phyloP scores from a whole-genome alignment of 2,888 invertebrate species.

The Liopterus haemorrhoidalis region DNA sequence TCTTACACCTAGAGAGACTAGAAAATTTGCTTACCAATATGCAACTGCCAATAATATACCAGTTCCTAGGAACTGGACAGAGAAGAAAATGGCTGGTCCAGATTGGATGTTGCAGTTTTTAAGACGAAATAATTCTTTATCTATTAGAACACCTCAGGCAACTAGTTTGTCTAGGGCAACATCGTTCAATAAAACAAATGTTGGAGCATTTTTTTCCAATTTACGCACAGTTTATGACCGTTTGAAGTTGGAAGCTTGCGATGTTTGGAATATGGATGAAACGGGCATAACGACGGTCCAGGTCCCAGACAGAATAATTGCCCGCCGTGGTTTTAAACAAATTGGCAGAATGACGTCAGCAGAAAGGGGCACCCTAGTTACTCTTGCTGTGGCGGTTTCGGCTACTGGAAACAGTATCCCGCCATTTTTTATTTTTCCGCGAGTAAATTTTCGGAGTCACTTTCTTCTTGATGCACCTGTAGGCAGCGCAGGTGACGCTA shows the following conservation, averaged over 20 bases:
- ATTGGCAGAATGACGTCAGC: slow-evolving; percentile 36
- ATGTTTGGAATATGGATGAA: slow-evolving; percentile 20
- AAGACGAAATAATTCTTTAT: slow-evolving; percentile 32
- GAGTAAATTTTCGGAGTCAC: slow-evolving; percentile 27
- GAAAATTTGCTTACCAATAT: no score
- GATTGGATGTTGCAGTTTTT: slow-evolving; percentile 37
- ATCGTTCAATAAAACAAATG: slow-evolving; percentile 34
- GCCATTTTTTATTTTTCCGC: slow-evolving; percentile 37
- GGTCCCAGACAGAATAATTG: slow-evolving; percentile 36
- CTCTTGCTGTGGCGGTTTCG: slow-evolving; percentile 32
- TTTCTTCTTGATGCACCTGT: slow-evolving; percentile 26
- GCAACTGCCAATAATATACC: no score
- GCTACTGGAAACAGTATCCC: slow-evolving; percentile 35
- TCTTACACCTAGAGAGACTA: no score
- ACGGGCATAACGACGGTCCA: slow-evolving; percentile 34
- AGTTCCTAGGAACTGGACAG: no score
- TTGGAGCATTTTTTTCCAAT: slow-evolving; percentile 33
- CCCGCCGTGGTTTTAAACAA: slow-evolving; percentile 35
- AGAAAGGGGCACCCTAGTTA: slow-evolving; percentile 35
- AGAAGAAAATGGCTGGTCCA: slow-evolving; percentile 32
- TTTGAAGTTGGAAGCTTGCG: slow-evolving; percentile 25
- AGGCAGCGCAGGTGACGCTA: slow-evolving; percentile 28
- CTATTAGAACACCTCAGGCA: slow-evolving; percentile 34
- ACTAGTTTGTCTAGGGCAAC: slow-evolving; percentile 35
- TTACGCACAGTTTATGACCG: slow-evolving; percentile 28